phyloP scores from a whole-genome alignment of 2,888 invertebrate species.

The Aleiodes leptofemur region DNA sequence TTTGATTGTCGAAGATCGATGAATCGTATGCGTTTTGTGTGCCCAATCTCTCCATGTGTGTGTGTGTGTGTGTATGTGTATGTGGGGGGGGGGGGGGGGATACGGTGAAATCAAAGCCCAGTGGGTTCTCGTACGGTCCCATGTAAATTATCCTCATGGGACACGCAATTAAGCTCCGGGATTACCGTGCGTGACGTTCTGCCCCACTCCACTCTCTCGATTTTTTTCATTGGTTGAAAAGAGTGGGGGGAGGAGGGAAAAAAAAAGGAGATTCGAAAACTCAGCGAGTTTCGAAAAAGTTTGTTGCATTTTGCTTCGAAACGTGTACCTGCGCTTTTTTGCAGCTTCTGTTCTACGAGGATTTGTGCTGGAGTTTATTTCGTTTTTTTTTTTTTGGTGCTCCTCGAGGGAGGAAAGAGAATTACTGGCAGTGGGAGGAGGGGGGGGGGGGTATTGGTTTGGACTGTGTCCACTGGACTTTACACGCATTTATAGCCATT shows the following conservation, averaged over 20 bases:
- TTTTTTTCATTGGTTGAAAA: constrained; percentile 30
- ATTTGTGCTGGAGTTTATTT: constrained; percentile 9
- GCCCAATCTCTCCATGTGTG: too few species aligned
- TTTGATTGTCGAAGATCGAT: constrained; percentile 36
- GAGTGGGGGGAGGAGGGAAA: neutral
- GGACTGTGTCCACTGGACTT: constrained; percentile 26
- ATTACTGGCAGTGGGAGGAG: neutral
- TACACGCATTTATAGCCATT: constrained; percentile 45
- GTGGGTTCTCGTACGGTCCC: constrained; percentile 17
- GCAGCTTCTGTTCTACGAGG: neutral
- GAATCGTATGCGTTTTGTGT: constrained; percentile 16
- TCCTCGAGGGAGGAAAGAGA: constrained; percentile 4
- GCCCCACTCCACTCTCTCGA: constrained; percentile 33
- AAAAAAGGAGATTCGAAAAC: neutral
- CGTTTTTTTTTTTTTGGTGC: constrained; percentile 1
- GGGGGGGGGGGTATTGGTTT: neutral
- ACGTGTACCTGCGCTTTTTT: neutral
- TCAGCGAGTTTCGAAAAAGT: constrained; percentile 19
- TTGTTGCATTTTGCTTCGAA: constrained; percentile 9
- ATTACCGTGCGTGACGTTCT: constrained; percentile 54
- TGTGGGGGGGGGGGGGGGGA: too few species aligned
- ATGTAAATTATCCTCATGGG: constrained; percentile 45
- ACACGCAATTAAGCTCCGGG: constrained; percentile 55
- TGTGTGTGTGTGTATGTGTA: too few species aligned
- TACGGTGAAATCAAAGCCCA: constrained; percentile 33